Evolutionary conservation across 2,797 vertebrate genomes (phyloP).

Genomic region (Chaetophractus vellerosus): DNA sequence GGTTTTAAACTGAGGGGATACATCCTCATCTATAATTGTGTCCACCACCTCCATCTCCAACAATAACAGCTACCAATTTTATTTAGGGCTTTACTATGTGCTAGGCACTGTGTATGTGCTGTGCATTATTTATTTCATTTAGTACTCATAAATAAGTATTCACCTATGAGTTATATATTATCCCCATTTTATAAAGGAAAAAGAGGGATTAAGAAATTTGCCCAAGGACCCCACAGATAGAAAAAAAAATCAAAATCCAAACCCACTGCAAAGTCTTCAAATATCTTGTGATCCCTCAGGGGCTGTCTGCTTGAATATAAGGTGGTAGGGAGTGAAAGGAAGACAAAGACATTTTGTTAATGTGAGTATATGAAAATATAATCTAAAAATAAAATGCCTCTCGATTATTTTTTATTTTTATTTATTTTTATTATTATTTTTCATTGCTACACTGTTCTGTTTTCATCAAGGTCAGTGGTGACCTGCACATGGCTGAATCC

Average conservation of each 20-base stretch:
- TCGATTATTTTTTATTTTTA: neutral
- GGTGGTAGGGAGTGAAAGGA: neutral
- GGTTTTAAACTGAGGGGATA: neutral
- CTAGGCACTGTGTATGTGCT: neutral
- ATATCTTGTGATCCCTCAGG: neutral
- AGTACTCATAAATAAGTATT: neutral
- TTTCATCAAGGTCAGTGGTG: neutral
- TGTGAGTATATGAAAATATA: conserved; percentile 9
- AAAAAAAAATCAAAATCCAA: conserved; percentile 31
- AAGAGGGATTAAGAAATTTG: conserved; percentile 21
- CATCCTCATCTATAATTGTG: conserved; percentile 43
- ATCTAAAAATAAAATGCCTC: neutral
- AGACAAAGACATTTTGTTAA: conserved; percentile 23
- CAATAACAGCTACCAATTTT: neutral
- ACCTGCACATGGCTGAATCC: neutral
- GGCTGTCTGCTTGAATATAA: neutral
- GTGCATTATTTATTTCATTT: neutral
- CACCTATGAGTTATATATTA: neutral
- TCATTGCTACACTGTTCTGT: neutral
- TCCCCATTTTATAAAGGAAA: neutral
- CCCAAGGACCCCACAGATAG: neutral
- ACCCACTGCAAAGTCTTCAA: conserved; percentile 2
- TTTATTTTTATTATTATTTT: too few relatives aligned
- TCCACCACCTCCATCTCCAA: neutral
- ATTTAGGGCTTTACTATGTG: neutral